These are phyloP conservation scores for Orthonyx spaldingii DNA, from an alignment of 2,113 vertebrate species.

Conservation along the genomic window DNA sequence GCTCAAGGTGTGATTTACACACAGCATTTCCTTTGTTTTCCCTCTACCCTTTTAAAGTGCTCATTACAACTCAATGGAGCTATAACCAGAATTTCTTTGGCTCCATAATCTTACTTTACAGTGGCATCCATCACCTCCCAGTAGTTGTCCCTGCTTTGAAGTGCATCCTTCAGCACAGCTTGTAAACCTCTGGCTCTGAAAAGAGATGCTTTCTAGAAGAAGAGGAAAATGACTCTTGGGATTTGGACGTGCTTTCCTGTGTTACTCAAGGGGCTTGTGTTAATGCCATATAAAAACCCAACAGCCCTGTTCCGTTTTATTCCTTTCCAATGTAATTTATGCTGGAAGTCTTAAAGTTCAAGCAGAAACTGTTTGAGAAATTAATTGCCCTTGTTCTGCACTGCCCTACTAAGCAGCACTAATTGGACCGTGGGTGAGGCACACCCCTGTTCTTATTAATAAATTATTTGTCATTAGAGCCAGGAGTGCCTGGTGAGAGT, in stretches of 20 bases:
- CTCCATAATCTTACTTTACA: not conserved
- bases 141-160: not conserved
- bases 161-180: not conserved
- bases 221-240: not conserved
- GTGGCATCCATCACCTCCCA: not conserved
- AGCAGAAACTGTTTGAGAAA: slow-evolving; percentile 17
- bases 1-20: not conserved
- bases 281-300: not conserved
- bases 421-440: slow-evolving; percentile 5
- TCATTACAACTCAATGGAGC: not conserved
- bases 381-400: not conserved
- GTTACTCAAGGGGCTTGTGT: not conserved
- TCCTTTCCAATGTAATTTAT: not conserved
- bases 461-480: not conserved
- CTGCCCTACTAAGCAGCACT: not conserved
- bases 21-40: not conserved
- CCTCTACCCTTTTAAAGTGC: not conserved
- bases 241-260: not conserved
- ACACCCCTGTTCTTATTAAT: not conserved
- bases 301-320: not conserved
- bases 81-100: not conserved
- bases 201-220: not conserved
- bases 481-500: not conserved
- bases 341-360: not conserved
- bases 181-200: not conserved